Percentiles rank a stretch among this genome's conserved stretches.
These are phyloP conservation scores for Gryon sp. DNA, from an alignment of 1,140 invertebrate species.

Conservation along the genomic window DNA sequence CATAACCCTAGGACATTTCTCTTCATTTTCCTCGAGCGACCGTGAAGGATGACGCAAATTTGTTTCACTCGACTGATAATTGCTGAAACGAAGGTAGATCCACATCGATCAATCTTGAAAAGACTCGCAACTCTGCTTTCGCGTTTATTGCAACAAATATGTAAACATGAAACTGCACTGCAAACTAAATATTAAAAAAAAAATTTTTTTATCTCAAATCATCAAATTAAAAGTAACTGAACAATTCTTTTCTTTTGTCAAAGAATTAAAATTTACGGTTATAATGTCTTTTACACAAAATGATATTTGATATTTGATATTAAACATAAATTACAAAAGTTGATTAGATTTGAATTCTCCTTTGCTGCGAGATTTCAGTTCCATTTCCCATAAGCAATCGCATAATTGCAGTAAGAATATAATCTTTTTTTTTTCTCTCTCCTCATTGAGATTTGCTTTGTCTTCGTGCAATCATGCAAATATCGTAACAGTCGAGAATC, in stretches of 20 bases:
- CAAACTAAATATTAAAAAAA: no score
- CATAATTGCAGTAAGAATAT: slow-evolving; percentile 6
- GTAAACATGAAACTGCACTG: no score
- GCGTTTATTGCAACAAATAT: no score
- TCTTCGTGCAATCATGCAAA: slow-evolving; percentile 52
- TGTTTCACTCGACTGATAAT: slow-evolving; percentile 57
- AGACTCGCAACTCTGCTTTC: no score
- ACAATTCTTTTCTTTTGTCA: no score
- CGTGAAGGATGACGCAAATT: slow-evolving; percentile 58
- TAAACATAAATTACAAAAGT: no score
- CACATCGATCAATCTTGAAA: slow-evolving; percentile 3
- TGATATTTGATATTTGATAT: no score
- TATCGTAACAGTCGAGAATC: slow-evolving; percentile 25
- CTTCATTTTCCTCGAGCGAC: slow-evolving; percentile 49
- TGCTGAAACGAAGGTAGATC: slow-evolving; percentile 40
- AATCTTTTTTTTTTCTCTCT: slow-evolving; percentile 12
- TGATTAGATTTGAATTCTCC: no score
- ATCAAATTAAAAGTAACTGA: no score
- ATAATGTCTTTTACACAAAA: no score
- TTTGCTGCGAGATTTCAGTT: neutral
- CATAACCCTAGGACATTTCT: slow-evolving; percentile 52
- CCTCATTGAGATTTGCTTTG: slow-evolving; percentile 8
- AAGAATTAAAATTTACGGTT: no score
- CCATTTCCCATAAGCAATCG: neutral
- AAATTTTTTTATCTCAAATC: no score